Conservation (phyloP, 2,888 invertebrate species). For the Idaea aversata region DNA sequence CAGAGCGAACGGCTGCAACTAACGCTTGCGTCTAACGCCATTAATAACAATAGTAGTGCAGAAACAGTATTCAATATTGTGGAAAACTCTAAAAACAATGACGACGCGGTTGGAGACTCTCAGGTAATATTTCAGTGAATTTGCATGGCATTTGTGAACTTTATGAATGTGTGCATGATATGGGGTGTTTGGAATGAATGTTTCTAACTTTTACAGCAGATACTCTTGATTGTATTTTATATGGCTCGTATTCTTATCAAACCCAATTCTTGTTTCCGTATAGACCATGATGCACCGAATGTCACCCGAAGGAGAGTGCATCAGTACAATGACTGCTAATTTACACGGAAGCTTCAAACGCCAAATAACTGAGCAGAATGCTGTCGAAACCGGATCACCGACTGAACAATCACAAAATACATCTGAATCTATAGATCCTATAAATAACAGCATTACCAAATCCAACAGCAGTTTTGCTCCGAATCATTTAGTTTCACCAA, state of each 20-base stretch:
- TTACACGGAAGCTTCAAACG: conserved; percentile 84
- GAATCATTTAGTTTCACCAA: conserved; percentile 73
- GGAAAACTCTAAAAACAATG: conserved; percentile 57
- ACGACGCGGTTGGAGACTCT: conserved; percentile 61
- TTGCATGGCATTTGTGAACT: conserved; percentile 47
- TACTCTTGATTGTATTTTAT: conserved; percentile 15
- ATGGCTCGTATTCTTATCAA: conserved; percentile 31
- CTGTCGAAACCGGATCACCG: conserved; percentile 65
- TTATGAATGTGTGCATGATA: conserved; percentile 32
- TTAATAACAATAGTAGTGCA: conserved; percentile 67
- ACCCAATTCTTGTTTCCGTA: conserved; percentile 56
- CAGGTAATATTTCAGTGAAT: conserved; percentile 60
- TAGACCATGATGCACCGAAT: conserved; percentile 85
- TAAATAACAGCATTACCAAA: conserved; percentile 66
- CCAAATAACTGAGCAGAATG: conserved; percentile 74
- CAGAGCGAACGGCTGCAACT: conserved; percentile 73
- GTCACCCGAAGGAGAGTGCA: conserved; percentile 85
- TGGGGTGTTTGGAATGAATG: conserved; percentile 26
- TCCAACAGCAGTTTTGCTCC: conserved; percentile 63
- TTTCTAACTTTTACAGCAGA: conserved; percentile 39
- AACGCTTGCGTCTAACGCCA: conserved; percentile 77
- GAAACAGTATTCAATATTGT: conserved; percentile 60
- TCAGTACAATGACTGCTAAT: conserved; percentile 82
- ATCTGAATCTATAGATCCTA: conserved; percentile 63
- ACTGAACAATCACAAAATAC: conserved; percentile 69